Evolutionary conservation across 2,113 vertebrate genomes (phyloP), one percentile per base, ranked within the genome.

Genomic region (Beaufortia kweichowensis): DNA sequence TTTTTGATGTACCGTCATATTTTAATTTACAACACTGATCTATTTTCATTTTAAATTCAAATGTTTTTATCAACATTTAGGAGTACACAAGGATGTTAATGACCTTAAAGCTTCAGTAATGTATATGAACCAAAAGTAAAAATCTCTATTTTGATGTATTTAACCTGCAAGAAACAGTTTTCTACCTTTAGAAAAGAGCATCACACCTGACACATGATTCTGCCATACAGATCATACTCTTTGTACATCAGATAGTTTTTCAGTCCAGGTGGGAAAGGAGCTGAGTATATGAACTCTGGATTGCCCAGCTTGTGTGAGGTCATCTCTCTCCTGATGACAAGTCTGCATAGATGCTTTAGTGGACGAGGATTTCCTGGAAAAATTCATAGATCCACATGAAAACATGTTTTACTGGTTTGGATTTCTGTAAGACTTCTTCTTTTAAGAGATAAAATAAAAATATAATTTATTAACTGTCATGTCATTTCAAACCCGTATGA

Each of bases 141-240:
- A n/a, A n/a, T n/a, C n/a, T n/a, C n/a, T n/a, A n/a, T n/a, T n/a
- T n/a, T n/a, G n/a, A n/a, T n/a, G n/a, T n/a, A n/a, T 64, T 26
- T 64, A 67, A 28, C 31, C 12, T 56, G 43, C 43, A 15, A 46
- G n/a, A 35, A 39, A 39, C 9, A 2, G 14, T 53, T 53, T 53
- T 53, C 48, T n/a, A 6, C 3, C 15, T 53, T 53, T 53, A 53
- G 35, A 39, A 43, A 50, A 60, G 19, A 66, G 6, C 24, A 39
- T 84, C 74, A 85, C 21, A 84, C 48, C 48, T 85, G 24, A 76
- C 70, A 84, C 39, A 94, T 81, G 29, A 83, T 81, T 80, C 86
- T 86, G 61, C 90, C 88, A 82, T 94, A 95, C 24, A 95, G 87
- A 77, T 96, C 92, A 74, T 93, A 92, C 17, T 96, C 94, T 82